Evolutionary conservation across 2,888 invertebrate species (phyloP).

Genomic region (Nephrotoma appendiculata): DNA sequence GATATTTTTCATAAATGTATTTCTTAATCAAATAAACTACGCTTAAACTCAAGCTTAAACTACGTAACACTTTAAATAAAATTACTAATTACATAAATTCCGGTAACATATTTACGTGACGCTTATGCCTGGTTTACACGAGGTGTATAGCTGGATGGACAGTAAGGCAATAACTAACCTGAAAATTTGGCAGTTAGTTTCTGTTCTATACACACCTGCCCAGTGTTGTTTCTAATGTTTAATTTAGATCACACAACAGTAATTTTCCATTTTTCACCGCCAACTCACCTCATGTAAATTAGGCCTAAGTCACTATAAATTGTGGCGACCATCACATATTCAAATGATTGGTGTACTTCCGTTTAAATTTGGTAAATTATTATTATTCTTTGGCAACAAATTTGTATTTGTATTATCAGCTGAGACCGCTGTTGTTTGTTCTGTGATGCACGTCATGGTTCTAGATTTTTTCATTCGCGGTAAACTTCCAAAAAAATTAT

Average conservation of each 20-base stretch:
- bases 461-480: constrained; percentile 15
- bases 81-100: background rate
- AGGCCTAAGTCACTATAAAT: background rate
- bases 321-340: background rate
- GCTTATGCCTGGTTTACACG: too few species aligned
- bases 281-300: background rate
- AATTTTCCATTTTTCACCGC: too few species aligned
- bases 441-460: constrained; percentile 13
- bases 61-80: background rate
- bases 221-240: too few species aligned
- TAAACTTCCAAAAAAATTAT: constrained; percentile 18
- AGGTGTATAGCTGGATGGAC: too few species aligned
- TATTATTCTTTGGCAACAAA: background rate
- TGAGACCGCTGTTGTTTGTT: background rate
- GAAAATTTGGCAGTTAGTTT: too few species aligned
- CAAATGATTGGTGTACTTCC: background rate
- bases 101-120: background rate
- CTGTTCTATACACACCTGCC: too few species aligned
- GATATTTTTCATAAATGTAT: too few species aligned
- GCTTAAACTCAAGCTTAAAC: too few species aligned
- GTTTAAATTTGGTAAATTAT: background rate
- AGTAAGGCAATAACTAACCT: too few species aligned
- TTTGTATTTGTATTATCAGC: background rate
- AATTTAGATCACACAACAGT: too few species aligned
- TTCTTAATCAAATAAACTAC: too few species aligned